Conservation (phyloP, 2,888 invertebrate genomes). For the Epinotia nisella region DNA sequence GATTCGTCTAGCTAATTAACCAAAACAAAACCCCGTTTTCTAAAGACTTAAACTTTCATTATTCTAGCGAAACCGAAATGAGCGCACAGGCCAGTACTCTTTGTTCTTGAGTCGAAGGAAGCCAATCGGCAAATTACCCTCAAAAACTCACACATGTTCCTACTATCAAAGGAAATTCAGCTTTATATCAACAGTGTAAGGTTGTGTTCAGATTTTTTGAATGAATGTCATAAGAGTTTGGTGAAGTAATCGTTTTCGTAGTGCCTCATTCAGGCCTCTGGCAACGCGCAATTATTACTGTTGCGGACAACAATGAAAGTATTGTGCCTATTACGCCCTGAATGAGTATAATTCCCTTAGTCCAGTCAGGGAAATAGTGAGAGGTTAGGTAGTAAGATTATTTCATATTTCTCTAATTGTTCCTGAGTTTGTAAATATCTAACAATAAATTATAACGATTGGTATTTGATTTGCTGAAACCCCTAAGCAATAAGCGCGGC, state of each 20-base stretch:
- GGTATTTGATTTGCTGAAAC: too few relatives aligned
- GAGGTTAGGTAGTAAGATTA: background rate
- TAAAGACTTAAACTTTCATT: constrained; percentile 29
- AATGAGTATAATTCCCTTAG: constrained; percentile 42
- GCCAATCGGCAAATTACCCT: constrained; percentile 26
- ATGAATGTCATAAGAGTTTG: background rate
- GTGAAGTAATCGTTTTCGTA: constrained; percentile 11
- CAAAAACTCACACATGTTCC: background rate
- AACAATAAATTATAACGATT: background rate
- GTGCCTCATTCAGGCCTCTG: constrained; percentile 30
- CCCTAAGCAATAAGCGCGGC: too few relatives aligned
- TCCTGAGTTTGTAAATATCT: background rate
- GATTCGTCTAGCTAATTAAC: constrained; percentile 16
- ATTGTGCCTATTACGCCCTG: constrained; percentile 33
- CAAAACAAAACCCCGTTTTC: constrained; percentile 25
- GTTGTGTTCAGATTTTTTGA: background rate
- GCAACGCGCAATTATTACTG: constrained; percentile 40
- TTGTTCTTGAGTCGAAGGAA: constrained; percentile 43
- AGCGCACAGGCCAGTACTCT: constrained; percentile 34
- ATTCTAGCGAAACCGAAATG: constrained; percentile 30
- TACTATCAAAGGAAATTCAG: background rate
- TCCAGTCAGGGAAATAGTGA: constrained; percentile 20
- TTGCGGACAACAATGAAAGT: constrained; percentile 35
- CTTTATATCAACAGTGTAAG: constrained; percentile 7
- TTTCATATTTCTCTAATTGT: background rate